These are phyloP conservation scores for Meandrusa payeni DNA, from an alignment of 2,888 invertebrate species.

Conservation along the genomic window DNA sequence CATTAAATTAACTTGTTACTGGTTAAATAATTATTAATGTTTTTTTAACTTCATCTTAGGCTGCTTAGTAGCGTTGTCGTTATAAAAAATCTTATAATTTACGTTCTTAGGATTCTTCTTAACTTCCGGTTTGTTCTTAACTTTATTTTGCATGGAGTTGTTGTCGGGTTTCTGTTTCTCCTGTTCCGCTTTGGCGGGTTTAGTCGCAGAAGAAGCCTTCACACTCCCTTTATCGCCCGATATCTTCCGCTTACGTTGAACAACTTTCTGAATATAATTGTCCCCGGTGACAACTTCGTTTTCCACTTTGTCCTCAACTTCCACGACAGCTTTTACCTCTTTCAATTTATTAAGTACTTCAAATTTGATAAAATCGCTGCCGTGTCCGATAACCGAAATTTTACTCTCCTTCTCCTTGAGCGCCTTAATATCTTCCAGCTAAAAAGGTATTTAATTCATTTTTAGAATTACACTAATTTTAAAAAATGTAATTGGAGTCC, in stretches of 20 bases:
- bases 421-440: conserved; percentile 57
- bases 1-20: too few relatives aligned
- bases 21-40: conserved; percentile 24
- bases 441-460: conserved; percentile 28
- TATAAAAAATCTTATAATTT: conserved; percentile 56
- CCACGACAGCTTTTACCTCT: conserved; percentile 40
- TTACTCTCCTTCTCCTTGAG: conserved; percentile 59
- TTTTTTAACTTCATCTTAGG: conserved; percentile 45
- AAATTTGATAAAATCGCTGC: conserved; percentile 50
- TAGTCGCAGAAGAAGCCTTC: conserved; percentile 2
- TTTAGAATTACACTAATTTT: background rate
- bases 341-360: conserved; percentile 54
- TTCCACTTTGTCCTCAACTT: conserved; percentile 32
- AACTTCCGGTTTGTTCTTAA: conserved; percentile 30
- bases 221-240: background rate
- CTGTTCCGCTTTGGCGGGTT: conserved; percentile 3
- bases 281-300: conserved; percentile 12
- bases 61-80: conserved; percentile 49
- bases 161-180: conserved; percentile 18
- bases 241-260: conserved; percentile 5
- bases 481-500: background rate
- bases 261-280: conserved; percentile 2
- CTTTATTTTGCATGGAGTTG: conserved; percentile 29
- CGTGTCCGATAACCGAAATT: conserved; percentile 51
- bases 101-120: conserved; percentile 40